Evolutionary conservation across 2,888 invertebrate genomes (phyloP).

Genomic region (Hemaris fuciformis): DNA sequence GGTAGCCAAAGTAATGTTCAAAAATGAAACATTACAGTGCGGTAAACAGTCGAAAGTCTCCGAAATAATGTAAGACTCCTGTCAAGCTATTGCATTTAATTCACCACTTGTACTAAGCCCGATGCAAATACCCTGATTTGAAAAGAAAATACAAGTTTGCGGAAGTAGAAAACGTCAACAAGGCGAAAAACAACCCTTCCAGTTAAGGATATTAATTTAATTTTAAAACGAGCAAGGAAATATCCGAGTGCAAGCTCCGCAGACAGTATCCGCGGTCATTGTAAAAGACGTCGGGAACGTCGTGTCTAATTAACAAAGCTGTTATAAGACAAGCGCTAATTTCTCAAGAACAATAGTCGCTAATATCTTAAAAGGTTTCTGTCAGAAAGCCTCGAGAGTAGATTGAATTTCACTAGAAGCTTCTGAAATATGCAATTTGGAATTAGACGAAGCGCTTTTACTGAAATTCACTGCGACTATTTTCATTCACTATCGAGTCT

Average conservation of each 20-base stretch:
- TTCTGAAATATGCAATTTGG: conserved; percentile 11
- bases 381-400: conserved; percentile 21
- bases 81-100: too few relatives aligned
- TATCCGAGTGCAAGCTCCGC: neutral
- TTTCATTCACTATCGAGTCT: neutral
- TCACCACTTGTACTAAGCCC: neutral
- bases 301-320: conserved; percentile 31
- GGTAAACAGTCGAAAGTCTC: too few relatives aligned
- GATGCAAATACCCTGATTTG: too few relatives aligned
- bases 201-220: neutral
- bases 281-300: conserved; percentile 19
- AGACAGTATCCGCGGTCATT: neutral
- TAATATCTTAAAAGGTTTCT: conserved; percentile 39
- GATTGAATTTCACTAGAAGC: conserved; percentile 21
- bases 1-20: too few relatives aligned
- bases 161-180: neutral
- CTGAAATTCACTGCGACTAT: neutral
- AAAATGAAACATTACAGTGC: too few relatives aligned
- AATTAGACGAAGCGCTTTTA: conserved; percentile 1
- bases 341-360: conserved; percentile 29
- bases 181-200: neutral
- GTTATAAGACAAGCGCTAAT: conserved; percentile 22
- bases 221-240: neutral
- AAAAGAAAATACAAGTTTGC: neutral
- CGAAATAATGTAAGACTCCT: too few relatives aligned